Percentiles rank a stretch among this genome's conserved stretches.
Conservation (phyloP, 2,113 vertebrate species). For the Triplophysa rosa region DNA sequence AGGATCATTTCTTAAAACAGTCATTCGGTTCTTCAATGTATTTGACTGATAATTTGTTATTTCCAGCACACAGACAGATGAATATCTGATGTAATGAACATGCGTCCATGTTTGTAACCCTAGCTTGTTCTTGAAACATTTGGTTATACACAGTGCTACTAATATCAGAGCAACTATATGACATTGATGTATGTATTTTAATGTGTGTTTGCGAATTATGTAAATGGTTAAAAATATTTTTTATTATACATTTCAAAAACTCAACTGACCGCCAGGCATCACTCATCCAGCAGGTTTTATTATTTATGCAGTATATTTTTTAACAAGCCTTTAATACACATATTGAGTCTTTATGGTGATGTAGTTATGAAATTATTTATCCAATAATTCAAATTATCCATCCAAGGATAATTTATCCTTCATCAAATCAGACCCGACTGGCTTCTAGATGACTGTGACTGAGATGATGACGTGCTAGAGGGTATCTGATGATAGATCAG, state of each 20-base stretch:
- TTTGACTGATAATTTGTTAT: constrained; percentile 3
- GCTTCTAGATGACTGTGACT: background rate
- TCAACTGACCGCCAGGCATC: constrained; percentile 22
- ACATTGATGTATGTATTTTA: constrained; percentile 70
- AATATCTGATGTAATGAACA: constrained; percentile 26
- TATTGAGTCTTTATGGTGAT: constrained; percentile 10
- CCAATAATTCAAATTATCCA: too few relatives aligned
- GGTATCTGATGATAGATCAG: constrained; percentile 10
- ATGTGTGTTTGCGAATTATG: constrained; percentile 67
- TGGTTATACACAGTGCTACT: constrained; percentile 67
- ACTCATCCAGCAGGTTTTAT: constrained; percentile 7
- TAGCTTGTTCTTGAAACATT: constrained; percentile 43
- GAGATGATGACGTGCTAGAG: background rate
- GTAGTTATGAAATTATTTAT: background rate
- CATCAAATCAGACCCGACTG: background rate
- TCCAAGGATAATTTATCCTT: too few relatives aligned
- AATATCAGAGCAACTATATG: constrained; percentile 66
- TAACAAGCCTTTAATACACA: constrained; percentile 5
- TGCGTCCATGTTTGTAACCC: constrained; percentile 41
- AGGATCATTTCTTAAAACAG: background rate
- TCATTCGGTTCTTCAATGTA: background rate
- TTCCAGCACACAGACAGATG: background rate
- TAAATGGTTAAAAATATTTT: constrained; percentile 68
- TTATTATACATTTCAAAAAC: constrained; percentile 46
- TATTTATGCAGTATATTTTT: constrained; percentile 25